Evolutionary conservation across 2,797 vertebrate species (phyloP).

Genomic region (Sphaeramia orbicularis): DNA sequence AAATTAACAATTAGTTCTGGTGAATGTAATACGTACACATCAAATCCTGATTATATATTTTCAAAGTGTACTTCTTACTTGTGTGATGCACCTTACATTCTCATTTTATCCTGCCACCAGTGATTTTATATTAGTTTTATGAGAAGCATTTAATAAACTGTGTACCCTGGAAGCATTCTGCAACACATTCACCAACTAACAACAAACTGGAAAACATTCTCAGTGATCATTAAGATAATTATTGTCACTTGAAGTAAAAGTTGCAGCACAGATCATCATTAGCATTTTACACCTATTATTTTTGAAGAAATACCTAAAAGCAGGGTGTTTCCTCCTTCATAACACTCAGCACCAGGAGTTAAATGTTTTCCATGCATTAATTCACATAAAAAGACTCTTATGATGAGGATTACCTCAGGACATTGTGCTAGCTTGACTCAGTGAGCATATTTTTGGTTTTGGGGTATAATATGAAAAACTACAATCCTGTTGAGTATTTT

Average conservation of each 20-base stretch:
- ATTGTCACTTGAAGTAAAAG: background rate
- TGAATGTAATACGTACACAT: background rate
- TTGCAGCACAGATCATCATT: background rate
- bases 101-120: background rate
- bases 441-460: too few species aligned
- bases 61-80: background rate
- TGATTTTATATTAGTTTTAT: slow-evolving; percentile 10
- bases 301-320: too few species aligned
- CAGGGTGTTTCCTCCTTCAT: too few species aligned
- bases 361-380: too few species aligned
- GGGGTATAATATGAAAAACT: too few species aligned
- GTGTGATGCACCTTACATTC: background rate
- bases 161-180: slow-evolving; percentile 39
- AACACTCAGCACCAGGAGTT: too few species aligned
- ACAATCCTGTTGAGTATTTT: too few species aligned
- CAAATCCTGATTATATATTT: too few species aligned
- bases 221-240: background rate
- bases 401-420: too few species aligned
- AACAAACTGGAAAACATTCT: background rate
- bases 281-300: background rate
- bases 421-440: too few species aligned
- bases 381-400: too few species aligned
- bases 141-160: background rate
- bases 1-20: background rate
- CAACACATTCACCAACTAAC: background rate